Base-by-base conservation (phyloP, 1,140 invertebrate species). In the Zaprionus taronus region DNA sequence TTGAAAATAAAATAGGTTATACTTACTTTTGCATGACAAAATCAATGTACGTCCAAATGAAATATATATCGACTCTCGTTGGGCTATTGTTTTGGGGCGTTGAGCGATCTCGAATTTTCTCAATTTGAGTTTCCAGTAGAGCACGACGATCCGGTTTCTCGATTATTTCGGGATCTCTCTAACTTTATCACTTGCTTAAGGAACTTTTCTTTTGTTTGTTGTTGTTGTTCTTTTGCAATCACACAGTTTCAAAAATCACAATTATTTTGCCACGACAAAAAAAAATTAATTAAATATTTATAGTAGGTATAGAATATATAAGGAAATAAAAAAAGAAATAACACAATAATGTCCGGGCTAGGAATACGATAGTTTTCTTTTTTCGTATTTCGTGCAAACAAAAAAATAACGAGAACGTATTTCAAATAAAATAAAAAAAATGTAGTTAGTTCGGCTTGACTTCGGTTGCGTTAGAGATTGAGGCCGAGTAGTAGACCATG, bases 231-330 rank as follows among this genome's bases (percentile, higher is more conserved):
- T 81, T 89, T 87, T 79, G 78, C 84, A 66, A 87, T 87, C 84
- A 87, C 84, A 87, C 65, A 83, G 84, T 87, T 87, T 87, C 81
- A 81, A 83, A 70, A 89, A 87, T 87, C 83, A 87, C 83, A 87
- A 83, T 89, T 24, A 55, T 47, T 67, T 80, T 87, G 67, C 53
- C 80, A 81, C 81, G 20, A 34, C 9, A 64, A 76, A 80, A 69
- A 69, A 71, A 83, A 80, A 72, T 71, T 69, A 79, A 71, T 57
- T 69, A 58, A 71, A 69, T 72, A 80, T 51, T 49, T 56, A 76
- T 61, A 76, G 9, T 14, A 41, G 38, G 38, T 41, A 51, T 28
- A 51, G 22, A 51, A 55, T 26, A n/a, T 47, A 31, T 26, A 26
- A 17, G 57, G 64, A 57, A 66, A 41, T 58, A 49, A 72, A 34